These are phyloP conservation scores for Diplolepis rosae DNA, from an alignment of 2,888 invertebrate species.

Conservation along the genomic window DNA sequence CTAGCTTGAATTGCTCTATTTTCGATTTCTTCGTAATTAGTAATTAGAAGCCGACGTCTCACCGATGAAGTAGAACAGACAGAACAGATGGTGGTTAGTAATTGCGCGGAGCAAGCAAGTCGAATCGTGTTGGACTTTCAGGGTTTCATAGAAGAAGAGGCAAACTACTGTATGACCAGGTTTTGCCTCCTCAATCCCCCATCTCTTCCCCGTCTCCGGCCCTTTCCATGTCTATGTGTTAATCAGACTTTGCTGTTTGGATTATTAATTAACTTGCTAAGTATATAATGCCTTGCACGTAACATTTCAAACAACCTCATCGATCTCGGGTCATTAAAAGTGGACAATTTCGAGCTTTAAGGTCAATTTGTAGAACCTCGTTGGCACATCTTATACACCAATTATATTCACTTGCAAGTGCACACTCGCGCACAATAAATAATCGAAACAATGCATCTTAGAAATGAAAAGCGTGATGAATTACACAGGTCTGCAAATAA, in stretches of 20 bases:
- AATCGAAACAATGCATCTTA: background rate
- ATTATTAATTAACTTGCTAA: constrained; percentile 57
- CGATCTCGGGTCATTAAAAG: background rate
- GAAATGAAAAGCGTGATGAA: constrained; percentile 2
- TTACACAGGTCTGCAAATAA: too few species aligned
- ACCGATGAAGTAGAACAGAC: constrained; percentile 54
- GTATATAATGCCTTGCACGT: constrained; percentile 47
- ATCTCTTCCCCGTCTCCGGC: background rate
- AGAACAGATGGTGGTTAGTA: constrained; percentile 56
- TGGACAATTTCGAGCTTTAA: background rate
- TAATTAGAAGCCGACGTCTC: constrained; percentile 58
- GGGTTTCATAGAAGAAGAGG: constrained; percentile 16
- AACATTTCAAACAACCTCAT: background rate
- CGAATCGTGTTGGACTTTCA: constrained; percentile 19
- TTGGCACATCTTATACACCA: background rate
- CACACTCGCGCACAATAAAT: background rate
- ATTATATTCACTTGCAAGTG: background rate
- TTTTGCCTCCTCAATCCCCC: background rate
- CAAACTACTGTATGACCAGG: constrained; percentile 7
- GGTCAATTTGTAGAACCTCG: too few species aligned
- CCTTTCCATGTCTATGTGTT: constrained; percentile 47
- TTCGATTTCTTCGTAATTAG: constrained; percentile 59
- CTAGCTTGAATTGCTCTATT: constrained; percentile 50
- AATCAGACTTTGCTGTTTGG: constrained; percentile 53
- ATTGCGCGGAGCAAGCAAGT: constrained; percentile 49